phyloP scores from a whole-genome alignment of 2,113 vertebrate species.

The Callopanchax toddi region DNA sequence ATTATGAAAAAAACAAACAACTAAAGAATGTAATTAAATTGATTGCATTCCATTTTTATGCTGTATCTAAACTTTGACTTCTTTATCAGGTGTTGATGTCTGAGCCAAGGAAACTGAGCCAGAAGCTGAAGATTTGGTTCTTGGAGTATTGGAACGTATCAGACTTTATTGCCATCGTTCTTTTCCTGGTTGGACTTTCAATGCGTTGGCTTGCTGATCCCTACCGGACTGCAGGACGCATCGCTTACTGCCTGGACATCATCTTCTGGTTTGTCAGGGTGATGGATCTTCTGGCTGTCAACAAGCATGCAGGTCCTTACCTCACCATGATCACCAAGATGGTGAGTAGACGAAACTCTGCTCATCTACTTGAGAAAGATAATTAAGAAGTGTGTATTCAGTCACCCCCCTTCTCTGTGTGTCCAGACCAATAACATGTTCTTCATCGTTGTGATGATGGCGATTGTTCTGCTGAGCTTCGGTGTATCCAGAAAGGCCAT shows the following conservation, averaged over 20 bases:
- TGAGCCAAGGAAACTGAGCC: conserved; percentile 88
- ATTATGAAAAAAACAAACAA: neutral
- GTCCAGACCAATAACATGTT: conserved; percentile 95
- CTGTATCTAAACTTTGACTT: neutral
- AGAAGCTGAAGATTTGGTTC: conserved; percentile 96
- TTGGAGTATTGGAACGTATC: conserved; percentile 96
- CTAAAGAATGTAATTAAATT: neutral
- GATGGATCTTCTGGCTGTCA: conserved; percentile 93
- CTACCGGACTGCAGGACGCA: conserved; percentile 81
- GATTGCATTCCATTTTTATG: neutral
- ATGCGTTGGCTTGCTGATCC: conserved; percentile 83
- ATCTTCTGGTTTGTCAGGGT: conserved; percentile 97
- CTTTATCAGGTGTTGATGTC: conserved; percentile 87
- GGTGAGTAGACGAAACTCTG: conserved; percentile 77
- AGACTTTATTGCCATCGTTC: conserved; percentile 88
- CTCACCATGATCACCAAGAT: conserved; percentile 98
- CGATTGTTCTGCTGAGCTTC: conserved; percentile 92
- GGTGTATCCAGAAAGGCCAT: conserved; percentile 95
- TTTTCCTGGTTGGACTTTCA: conserved; percentile 87
- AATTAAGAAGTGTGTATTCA: neutral
- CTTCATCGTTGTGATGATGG: conserved; percentile 98
- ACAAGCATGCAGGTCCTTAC: conserved; percentile 94
- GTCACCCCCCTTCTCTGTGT: neutral
- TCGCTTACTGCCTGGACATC: conserved; percentile 93
- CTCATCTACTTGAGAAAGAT: neutral